Evolutionary conservation across 1,140 invertebrate species (phyloP).

Genomic region (Drosophila quadrilineata): DNA sequence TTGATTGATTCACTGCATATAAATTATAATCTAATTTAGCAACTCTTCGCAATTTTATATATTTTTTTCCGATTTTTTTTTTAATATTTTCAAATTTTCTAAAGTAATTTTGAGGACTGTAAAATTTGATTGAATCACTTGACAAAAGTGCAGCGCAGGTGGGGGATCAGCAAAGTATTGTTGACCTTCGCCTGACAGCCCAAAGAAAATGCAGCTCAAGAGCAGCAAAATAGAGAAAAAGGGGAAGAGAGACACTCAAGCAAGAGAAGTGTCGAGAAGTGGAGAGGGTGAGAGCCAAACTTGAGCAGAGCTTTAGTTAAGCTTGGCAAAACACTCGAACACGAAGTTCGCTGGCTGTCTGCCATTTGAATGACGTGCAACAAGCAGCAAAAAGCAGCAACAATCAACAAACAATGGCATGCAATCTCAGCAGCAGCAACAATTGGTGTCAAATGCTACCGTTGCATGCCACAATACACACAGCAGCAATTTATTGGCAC

Average conservation of each 20-base stretch:
- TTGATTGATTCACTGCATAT: neutral
- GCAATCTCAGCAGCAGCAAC: constrained; percentile 48
- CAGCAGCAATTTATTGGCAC: constrained; percentile 39
- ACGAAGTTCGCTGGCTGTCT: constrained; percentile 73
- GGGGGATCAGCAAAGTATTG: constrained; percentile 28
- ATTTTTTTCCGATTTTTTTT: neutral
- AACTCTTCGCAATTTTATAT: too few relatives aligned
- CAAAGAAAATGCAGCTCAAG: constrained; percentile 59
- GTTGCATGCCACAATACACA: constrained; percentile 63
- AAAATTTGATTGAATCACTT: constrained; percentile 31
- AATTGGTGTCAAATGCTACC: constrained; percentile 74
- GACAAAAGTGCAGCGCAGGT: constrained; percentile 38
- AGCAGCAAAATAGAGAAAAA: neutral
- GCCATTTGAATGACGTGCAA: constrained; percentile 73
- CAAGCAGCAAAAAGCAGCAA: constrained; percentile 30
- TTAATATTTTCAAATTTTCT: neutral
- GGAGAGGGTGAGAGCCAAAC: too few relatives aligned
- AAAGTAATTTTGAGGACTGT: constrained; percentile 1
- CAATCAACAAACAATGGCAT: constrained; percentile 50
- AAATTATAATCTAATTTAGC: neutral
- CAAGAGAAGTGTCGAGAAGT: too few relatives aligned
- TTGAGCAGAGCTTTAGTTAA: constrained; percentile 3
- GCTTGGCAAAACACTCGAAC: constrained; percentile 48
- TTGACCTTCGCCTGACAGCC: constrained; percentile 59
- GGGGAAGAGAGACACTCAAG: neutral